Evolutionary conservation across 2,113 vertebrate species (phyloP), one percentile per base, ranked within the genome.

Genomic region (Sardina pilchardus): DNA sequence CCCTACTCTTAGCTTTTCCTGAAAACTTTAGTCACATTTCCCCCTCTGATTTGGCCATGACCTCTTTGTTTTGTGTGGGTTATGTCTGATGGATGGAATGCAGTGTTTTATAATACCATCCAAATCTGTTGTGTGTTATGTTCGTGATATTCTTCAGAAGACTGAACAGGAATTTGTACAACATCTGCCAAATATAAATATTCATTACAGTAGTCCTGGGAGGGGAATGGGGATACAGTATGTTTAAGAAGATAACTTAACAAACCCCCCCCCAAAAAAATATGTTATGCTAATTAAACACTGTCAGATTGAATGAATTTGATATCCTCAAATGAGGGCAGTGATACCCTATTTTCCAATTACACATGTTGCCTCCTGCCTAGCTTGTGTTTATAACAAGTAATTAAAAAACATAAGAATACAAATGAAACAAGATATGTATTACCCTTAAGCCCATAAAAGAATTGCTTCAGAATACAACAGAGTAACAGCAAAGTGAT

Each of bases 171-270:
- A 78, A 78, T 36, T 78, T 78, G 12, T 4, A 78, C 71, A 78
- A 78, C 71, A 78, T 78, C 71, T 78, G 71, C 10, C 71, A 78
- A 36, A 34, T 75, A 34, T 75, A 14, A 75, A 75, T 36, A 75
- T 16, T 12, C 67, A 75, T 34, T 5, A 14, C 30, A 75, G 30
- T 12, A 17, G 26, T 16, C 12, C 16, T 36, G 30, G 30, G 30
- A 78, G 19, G 30, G 71, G 71, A 78, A 78, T 78, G 30, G 26
- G 10, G 12, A 78, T 78, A n/a, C n/a, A n/a, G n/a, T n/a, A 78
- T 78, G 34, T 34, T 78, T 34, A 36, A 30, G 30, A 34, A 36
- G 34, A 36, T 78, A 24, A 36, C 12, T 16, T 36, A 75, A 78
- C 71, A 78, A 16, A 78, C 21, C 4, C 30, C n/a, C n/a, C n/a